These are phyloP conservation scores for Allacma fusca DNA, from an alignment of 2,888 invertebrate species.

Conservation along the genomic window DNA sequence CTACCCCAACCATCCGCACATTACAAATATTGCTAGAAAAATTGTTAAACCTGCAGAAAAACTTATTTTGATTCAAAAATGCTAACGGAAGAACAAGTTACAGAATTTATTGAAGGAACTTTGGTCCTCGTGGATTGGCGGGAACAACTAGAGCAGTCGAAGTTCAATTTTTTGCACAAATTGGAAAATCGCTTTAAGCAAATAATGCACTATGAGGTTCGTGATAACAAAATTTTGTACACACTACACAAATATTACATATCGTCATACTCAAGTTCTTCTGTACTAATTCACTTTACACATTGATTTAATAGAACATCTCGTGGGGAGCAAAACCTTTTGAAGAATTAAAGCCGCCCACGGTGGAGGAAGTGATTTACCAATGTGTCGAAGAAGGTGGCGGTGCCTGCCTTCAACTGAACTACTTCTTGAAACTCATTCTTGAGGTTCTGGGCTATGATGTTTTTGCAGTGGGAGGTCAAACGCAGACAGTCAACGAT, in stretches of 20 bases:
- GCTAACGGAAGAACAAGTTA: neutral
- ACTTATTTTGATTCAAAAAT: neutral
- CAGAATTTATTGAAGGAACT: neutral
- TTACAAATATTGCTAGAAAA: too few species aligned
- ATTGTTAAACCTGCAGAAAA: too few species aligned
- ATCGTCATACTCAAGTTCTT: too few species aligned
- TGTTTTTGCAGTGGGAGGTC: neutral
- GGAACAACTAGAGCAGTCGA: neutral
- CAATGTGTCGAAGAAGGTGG: neutral
- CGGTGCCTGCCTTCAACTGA: conserved; percentile 11
- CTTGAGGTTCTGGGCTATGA: conserved; percentile 1
- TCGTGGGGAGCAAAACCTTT: neutral
- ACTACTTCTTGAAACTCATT: conserved; percentile 6
- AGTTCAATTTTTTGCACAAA: neutral
- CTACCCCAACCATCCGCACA: too few species aligned
- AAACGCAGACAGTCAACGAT: neutral
- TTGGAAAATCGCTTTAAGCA: conserved; percentile 1
- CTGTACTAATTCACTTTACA: too few species aligned
- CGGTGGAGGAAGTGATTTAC: neutral
- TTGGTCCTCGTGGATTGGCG: neutral
- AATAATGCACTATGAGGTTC: conserved; percentile 7
- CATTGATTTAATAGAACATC: neutral
- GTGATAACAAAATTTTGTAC: neutral
- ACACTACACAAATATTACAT: too few species aligned
- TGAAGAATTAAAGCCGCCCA: neutral